Percentiles rank a stretch among this genome's conserved stretches.
Evolutionary conservation across 2,888 invertebrate genomes (phyloP).

Genomic region (Pterostichus madidus): DNA sequence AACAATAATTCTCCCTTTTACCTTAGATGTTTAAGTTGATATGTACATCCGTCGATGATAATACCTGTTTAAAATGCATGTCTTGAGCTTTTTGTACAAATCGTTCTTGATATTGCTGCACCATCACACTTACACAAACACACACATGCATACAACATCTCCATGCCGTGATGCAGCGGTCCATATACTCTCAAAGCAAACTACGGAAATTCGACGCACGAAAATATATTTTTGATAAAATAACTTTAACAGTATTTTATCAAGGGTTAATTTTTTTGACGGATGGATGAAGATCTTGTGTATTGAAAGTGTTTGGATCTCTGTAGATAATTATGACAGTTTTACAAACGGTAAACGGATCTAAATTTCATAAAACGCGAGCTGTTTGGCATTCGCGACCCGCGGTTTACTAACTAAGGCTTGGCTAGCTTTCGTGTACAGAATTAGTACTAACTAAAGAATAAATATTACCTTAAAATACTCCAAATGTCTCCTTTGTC

Average conservation of each 20-base stretch:
- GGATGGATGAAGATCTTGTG: conserved; percentile 9
- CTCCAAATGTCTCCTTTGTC: conserved; percentile 42
- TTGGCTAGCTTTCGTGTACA: conserved; percentile 66
- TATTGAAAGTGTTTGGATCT: conserved; percentile 22
- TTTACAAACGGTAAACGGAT: conserved; percentile 43
- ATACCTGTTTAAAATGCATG: conserved; percentile 58
- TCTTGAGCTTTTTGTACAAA: conserved; percentile 65
- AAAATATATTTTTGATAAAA: conserved; percentile 45
- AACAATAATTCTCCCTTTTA: conserved; percentile 53
- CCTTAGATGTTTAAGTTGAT: conserved; percentile 62
- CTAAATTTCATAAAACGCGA: conserved; percentile 34
- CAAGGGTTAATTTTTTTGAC: conserved; percentile 25
- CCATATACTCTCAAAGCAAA: conserved; percentile 30
- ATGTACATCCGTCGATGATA: conserved; percentile 62
- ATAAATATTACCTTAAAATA: conserved; percentile 47
- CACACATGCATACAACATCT: conserved; percentile 51
- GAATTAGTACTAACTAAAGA: conserved; percentile 60
- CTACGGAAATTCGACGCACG: conserved; percentile 1
- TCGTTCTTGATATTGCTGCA: conserved; percentile 64
- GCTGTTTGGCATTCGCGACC: conserved; percentile 43
- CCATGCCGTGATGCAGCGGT: conserved; percentile 12
- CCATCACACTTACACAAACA: conserved; percentile 57
- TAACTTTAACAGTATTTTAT: conserved; percentile 33
- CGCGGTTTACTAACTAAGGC: conserved; percentile 57
- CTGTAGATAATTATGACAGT: conserved; percentile 24